Conservation (phyloP, 1,140 invertebrate genomes). For the Melitaea cinxia region DNA sequence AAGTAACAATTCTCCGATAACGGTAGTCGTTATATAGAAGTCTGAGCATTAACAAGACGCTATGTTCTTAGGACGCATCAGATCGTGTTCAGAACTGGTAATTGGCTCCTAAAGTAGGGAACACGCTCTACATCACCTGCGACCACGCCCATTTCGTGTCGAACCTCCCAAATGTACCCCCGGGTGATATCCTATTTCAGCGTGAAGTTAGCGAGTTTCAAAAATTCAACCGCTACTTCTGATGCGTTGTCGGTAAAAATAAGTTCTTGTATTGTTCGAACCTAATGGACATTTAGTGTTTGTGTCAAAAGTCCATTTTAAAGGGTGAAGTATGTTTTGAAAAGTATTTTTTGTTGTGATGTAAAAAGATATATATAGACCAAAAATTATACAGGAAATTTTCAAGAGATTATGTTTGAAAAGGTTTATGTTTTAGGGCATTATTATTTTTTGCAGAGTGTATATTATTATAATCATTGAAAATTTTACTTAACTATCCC, state of each 20-base stretch:
- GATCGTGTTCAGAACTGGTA: conserved; percentile 32
- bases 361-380: no score
- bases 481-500: no score
- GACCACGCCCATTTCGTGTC: conserved; percentile 45
- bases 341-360: no score
- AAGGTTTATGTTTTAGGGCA: no score
- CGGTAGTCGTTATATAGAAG: not conserved
- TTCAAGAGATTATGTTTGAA: no score
- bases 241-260: not conserved
- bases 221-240: conserved; percentile 1
- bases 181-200: conserved; percentile 35
- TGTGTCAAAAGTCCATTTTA: not conserved
- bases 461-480: no score
- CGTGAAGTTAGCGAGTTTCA: conserved; percentile 7
- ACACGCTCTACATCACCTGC: conserved; percentile 38
- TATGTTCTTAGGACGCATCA: conserved; percentile 23
- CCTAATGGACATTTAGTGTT: not conserved
- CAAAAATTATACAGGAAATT: no score
- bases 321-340: no score
- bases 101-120: conserved; percentile 36
- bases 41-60: conserved; percentile 15
- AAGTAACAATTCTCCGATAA: not conserved
- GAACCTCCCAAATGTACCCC: conserved; percentile 26
- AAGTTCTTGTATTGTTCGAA: not conserved
- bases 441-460: no score